phyloP scores from a whole-genome alignment of 1,140 invertebrate species.

The Papilio xuthus region DNA sequence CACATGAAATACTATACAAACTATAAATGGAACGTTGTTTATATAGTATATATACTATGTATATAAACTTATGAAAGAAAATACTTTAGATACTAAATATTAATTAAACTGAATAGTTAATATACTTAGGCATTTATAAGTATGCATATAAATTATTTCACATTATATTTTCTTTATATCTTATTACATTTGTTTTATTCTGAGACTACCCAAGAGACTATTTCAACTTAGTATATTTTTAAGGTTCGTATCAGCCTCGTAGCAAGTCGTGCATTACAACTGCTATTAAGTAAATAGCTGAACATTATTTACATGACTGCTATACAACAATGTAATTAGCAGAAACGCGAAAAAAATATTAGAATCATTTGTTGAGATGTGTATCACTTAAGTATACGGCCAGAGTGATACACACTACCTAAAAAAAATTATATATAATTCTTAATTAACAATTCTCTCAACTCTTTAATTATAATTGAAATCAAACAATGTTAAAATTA shows the following conservation, averaged over 20 bases:
- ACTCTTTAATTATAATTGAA: background rate
- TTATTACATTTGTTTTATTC: background rate
- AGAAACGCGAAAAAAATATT: constrained; percentile 20
- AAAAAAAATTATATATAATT: background rate
- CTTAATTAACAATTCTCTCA: background rate
- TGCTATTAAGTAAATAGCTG: constrained; percentile 10
- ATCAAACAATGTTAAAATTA: background rate
- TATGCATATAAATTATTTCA: too few species aligned
- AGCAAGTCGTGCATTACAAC: background rate
- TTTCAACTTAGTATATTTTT: constrained; percentile 11
- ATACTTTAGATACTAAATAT: too few species aligned
- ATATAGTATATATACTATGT: too few species aligned
- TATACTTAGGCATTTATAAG: too few species aligned
- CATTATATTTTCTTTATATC: background rate
- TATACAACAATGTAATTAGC: constrained; percentile 18
- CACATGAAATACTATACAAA: background rate
- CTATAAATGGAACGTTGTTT: too few species aligned
- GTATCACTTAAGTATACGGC: background rate
- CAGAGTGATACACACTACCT: background rate
- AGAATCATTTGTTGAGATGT: background rate
- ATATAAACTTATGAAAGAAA: background rate
- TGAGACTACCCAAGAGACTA: background rate
- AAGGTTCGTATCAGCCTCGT: background rate
- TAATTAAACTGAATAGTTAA: too few species aligned
- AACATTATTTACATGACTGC: constrained; percentile 13